Conservation (phyloP, 2,888 invertebrate genomes). For the Noctua janthina region DNA sequence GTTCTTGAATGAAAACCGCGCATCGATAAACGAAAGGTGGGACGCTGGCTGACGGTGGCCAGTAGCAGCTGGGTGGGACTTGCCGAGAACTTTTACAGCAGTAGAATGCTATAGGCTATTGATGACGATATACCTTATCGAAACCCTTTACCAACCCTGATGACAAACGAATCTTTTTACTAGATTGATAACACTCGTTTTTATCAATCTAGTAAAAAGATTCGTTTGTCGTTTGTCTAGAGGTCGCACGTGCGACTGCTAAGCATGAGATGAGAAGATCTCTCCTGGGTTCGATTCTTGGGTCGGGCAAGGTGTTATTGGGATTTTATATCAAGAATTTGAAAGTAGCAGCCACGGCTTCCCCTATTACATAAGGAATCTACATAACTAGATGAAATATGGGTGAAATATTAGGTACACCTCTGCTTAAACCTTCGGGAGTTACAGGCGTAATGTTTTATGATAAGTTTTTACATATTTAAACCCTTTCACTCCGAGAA, state of each 20-base stretch:
- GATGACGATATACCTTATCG: too few species aligned
- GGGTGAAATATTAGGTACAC: neutral
- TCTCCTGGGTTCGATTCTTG: neutral
- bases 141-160: neutral
- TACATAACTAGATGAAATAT: neutral
- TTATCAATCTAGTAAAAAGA: too few species aligned
- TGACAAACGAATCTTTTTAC: neutral
- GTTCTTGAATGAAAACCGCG: neutral
- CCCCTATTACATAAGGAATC: neutral
- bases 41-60: neutral
- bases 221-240: too few species aligned
- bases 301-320: neutral
- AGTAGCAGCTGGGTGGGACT: neutral
- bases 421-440: neutral
- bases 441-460: neutral
- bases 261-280: too few species aligned
- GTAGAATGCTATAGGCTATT: too few species aligned
- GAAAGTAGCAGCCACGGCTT: neutral
- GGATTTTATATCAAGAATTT: neutral
- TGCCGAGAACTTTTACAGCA: too few species aligned
- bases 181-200: neutral
- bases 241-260: too few species aligned
- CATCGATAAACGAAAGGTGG: neutral
- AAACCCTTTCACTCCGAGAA: neutral
- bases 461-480: slow-evolving; percentile 5